These are phyloP conservation scores for Mongoloraphidia duomilia DNA, from an alignment of 2,888 invertebrate species.

Conservation along the genomic window DNA sequence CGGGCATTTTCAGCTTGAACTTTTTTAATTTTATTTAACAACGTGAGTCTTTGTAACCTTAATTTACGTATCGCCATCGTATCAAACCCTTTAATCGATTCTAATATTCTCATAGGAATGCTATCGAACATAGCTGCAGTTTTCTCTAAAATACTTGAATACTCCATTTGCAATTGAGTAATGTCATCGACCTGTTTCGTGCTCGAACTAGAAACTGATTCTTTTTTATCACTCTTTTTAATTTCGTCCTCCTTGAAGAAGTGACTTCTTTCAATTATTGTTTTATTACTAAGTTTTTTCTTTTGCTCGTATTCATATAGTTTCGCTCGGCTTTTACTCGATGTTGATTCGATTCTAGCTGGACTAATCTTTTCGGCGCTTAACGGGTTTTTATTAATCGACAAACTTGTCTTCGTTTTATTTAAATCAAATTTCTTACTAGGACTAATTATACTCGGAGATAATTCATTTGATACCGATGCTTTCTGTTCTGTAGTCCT, in stretches of 20 bases:
- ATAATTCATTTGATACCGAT: no score
- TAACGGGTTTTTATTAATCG: no score
- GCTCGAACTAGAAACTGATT: neutral
- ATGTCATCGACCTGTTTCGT: neutral
- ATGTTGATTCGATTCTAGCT: no score
- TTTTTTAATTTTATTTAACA: slow-evolving; percentile 3
- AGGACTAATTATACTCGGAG: no score
- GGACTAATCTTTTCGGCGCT: no score
- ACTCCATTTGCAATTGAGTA: neutral
- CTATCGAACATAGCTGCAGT: slow-evolving; percentile 1
- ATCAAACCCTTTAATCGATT: slow-evolving; percentile 3
- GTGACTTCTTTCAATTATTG: neutral
- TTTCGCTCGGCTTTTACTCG: no score
- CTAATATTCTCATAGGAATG: slow-evolving; percentile 2
- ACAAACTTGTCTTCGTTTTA: no score
- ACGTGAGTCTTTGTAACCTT: slow-evolving; percentile 1
- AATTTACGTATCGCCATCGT: neutral
- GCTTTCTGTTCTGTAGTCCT: no score
- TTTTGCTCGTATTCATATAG: neutral
- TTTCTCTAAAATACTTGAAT: neutral
- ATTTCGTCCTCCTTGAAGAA: slow-evolving; percentile 1
- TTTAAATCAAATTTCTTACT: no score
- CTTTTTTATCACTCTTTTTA: neutral
- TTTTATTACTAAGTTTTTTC: neutral
- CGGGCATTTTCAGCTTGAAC: neutral